Evolutionary conservation across 1,140 invertebrate species (phyloP).

Genomic region (Penaeus japonicus): DNA sequence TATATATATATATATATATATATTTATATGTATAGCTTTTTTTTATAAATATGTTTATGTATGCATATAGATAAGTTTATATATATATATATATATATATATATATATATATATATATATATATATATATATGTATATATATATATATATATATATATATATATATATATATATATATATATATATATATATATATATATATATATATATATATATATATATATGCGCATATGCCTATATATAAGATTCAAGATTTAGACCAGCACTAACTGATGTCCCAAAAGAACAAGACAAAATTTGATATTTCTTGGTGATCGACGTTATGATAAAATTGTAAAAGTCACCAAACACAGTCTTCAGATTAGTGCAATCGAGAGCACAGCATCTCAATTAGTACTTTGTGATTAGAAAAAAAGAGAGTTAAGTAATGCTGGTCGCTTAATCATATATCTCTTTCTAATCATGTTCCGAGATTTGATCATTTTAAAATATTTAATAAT

Average conservation of each 20-base stretch:
- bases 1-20: background rate
- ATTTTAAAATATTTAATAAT: too few species aligned
- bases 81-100: background rate
- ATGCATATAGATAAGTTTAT: background rate
- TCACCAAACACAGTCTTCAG: too few species aligned
- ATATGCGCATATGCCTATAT: background rate
- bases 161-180: background rate
- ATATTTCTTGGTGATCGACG: background rate
- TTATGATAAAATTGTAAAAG: too few species aligned
- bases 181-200: slow-evolving; percentile 27
- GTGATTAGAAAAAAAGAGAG: too few species aligned
- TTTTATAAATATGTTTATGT: background rate
- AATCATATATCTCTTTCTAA: too few species aligned
- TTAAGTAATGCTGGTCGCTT: too few species aligned
- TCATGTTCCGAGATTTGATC: too few species aligned
- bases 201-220: background rate
- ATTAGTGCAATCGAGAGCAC: too few species aligned
- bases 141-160: background rate
- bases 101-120: background rate
- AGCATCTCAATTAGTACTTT: too few species aligned
- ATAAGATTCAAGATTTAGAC: background rate
- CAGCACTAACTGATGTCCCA: background rate
- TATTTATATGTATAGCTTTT: background rate
- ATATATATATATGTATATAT: background rate
- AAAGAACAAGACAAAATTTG: background rate